Evolutionary conservation across 2,888 invertebrate genomes (phyloP).

Genomic region (Drosophila macrospina): DNA sequence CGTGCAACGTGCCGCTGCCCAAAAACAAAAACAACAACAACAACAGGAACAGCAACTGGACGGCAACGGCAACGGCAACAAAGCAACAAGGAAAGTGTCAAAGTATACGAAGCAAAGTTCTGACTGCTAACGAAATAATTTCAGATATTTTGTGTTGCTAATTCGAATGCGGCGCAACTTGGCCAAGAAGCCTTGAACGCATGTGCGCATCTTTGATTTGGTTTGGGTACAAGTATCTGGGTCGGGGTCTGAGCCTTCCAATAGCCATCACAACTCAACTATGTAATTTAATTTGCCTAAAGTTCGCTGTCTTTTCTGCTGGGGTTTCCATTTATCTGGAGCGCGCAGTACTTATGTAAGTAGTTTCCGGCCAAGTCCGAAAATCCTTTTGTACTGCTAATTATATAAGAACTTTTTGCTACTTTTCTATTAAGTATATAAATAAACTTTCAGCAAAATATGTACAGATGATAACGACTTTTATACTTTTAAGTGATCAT

Average conservation of each 20-base stretch:
- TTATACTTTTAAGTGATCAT: constrained; percentile 22
- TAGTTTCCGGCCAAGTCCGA: constrained; percentile 45
- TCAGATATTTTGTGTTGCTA: constrained; percentile 81
- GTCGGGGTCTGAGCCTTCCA: constrained; percentile 7
- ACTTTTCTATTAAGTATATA: constrained; percentile 15
- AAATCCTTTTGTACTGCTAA: constrained; percentile 68
- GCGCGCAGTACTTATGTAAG: constrained; percentile 35
- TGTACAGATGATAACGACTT: neutral
- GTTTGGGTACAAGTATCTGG: constrained; percentile 15
- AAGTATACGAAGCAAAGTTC: constrained; percentile 72
- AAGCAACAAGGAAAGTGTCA: constrained; percentile 78
- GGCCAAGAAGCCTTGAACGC: constrained; percentile 48
- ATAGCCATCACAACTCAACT: constrained; percentile 59
- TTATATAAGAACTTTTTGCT: constrained; percentile 61
- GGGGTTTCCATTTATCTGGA: constrained; percentile 14
- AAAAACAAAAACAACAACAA: constrained; percentile 36
- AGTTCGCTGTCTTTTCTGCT: constrained; percentile 48
- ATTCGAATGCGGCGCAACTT: constrained; percentile 74
- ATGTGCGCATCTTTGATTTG: constrained; percentile 75
- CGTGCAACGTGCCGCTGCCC: constrained; percentile 55
- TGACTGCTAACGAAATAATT: constrained; percentile 75
- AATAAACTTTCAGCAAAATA: constrained; percentile 38
- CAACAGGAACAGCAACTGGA: constrained; percentile 31
- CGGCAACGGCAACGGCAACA: constrained; percentile 13
- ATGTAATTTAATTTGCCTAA: constrained; percentile 77